Conservation (phyloP, 1,140 invertebrate species). For the Papilio polyxenes region DNA sequence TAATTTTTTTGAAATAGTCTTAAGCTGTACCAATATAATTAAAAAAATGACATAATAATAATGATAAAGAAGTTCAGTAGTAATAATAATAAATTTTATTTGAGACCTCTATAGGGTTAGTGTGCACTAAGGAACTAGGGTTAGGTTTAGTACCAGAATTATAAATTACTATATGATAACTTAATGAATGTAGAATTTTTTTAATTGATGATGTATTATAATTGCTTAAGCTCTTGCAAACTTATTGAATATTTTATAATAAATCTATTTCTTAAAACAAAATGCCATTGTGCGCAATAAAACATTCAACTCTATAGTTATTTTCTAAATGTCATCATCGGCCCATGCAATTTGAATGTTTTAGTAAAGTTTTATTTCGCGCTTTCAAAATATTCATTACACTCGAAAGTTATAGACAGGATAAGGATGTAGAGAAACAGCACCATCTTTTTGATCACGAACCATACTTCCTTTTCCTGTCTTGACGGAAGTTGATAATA, state of each 20-base stretch:
- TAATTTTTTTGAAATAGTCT: too few species aligned
- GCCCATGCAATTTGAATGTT: not conserved
- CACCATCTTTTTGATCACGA: slow-evolving; percentile 56
- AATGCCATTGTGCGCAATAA: not conserved
- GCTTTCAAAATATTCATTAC: slow-evolving; percentile 36
- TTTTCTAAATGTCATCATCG: not conserved
- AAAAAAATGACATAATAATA: too few species aligned
- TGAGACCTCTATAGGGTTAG: too few species aligned
- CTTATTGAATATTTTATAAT: not conserved
- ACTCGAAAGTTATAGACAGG: slow-evolving; percentile 61
- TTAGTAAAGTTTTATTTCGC: slow-evolving; percentile 32
- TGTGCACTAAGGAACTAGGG: too few species aligned
- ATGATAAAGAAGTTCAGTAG: too few species aligned
- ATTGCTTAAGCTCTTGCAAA: not conserved
- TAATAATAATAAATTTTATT: too few species aligned
- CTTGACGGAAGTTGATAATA: slow-evolving; percentile 65
- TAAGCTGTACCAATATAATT: too few species aligned
- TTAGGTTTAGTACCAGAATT: too few species aligned
- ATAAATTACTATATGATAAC: too few species aligned
- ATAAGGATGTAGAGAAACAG: slow-evolving; percentile 66
- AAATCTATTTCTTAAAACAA: not conserved
- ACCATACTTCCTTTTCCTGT: slow-evolving; percentile 77
- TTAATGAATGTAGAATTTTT: too few species aligned
- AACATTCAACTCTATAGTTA: not conserved
- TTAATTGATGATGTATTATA: not conserved